A percentile compares a stretch with the other conserved stretches of the same genome.
These are phyloP conservation scores for Exocentrus adspersus DNA, from an alignment of 2,888 invertebrate species.

Conservation along the genomic window DNA sequence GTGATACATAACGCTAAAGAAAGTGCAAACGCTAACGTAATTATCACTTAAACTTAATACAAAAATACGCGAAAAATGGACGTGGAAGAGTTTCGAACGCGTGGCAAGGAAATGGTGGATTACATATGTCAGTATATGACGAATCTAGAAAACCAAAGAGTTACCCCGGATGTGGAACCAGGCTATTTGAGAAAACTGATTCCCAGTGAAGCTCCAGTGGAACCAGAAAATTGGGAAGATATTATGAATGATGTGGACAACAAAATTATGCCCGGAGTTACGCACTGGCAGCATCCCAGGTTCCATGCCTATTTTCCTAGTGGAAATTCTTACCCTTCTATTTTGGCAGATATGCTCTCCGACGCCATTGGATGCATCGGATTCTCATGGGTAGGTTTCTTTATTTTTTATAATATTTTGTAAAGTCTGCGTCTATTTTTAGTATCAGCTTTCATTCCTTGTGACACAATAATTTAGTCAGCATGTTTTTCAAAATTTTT, in stretches of 20 bases:
- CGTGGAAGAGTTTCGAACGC: slow-evolving; percentile 83
- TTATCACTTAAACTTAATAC: slow-evolving; percentile 4
- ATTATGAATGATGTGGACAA: slow-evolving; percentile 91
- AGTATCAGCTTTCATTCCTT: not conserved
- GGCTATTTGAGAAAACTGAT: slow-evolving; percentile 85
- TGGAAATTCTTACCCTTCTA: slow-evolving; percentile 96
- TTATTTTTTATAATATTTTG: slow-evolving; percentile 26
- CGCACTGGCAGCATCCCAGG: slow-evolving; percentile 98
- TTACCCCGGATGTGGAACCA: slow-evolving; percentile 90
- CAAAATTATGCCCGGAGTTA: slow-evolving; percentile 95
- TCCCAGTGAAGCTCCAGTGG: slow-evolving; percentile 82
- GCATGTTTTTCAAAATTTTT: not conserved
- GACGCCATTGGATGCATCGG: slow-evolving; percentile 97
- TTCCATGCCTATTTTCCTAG: slow-evolving; percentile 99
- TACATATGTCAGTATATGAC: slow-evolving; percentile 92
- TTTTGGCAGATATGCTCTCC: slow-evolving; percentile 96
- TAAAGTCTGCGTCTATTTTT: not conserved
- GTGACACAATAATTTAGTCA: slow-evolving; percentile 1
- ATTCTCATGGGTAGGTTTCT: slow-evolving; percentile 89
- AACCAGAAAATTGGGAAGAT: slow-evolving; percentile 86
- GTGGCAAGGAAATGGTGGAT: slow-evolving; percentile 95
- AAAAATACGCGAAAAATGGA: slow-evolving; percentile 72
- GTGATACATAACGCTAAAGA: slow-evolving; percentile 1
- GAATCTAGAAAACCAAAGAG: slow-evolving; percentile 80
- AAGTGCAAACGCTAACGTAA: not conserved